These are phyloP conservation scores for Albula glossodonta DNA, from an alignment of 2,113 vertebrate genomes.

Conservation along the genomic window DNA sequence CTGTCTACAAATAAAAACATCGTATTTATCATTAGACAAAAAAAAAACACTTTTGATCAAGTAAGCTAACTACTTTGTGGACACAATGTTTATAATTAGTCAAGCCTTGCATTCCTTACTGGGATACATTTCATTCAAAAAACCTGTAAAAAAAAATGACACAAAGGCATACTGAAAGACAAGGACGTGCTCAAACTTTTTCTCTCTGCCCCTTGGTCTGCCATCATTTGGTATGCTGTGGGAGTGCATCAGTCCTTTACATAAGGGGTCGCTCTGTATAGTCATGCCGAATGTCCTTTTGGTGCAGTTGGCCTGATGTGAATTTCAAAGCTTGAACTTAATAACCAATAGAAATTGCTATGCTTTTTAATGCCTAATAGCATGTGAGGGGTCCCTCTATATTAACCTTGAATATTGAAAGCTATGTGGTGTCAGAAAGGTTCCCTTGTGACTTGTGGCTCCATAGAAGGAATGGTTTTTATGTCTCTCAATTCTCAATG, in stretches of 20 bases:
- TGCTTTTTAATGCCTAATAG: constrained; percentile 10
- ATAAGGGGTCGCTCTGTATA: background rate
- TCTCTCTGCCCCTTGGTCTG: background rate
- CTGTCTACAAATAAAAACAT: too few relatives aligned
- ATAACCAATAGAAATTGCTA: constrained; percentile 6
- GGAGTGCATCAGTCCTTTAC: background rate
- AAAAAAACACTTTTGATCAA: too few relatives aligned
- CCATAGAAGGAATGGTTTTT: background rate
- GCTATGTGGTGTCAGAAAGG: constrained; percentile 4
- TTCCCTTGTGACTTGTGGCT: constrained; percentile 15
- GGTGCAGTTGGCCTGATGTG: background rate
- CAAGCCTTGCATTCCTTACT: too few relatives aligned
- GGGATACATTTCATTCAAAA: too few relatives aligned
- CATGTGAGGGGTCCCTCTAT: background rate
- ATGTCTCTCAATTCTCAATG: background rate
- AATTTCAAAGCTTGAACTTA: background rate
- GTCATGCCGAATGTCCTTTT: background rate
- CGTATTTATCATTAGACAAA: too few relatives aligned
- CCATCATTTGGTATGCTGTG: background rate
- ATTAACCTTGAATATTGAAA: constrained; percentile 8
- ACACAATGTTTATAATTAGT: too few relatives aligned
- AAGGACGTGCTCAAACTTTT: background rate
- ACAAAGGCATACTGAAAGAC: background rate
- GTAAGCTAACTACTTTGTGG: too few relatives aligned
- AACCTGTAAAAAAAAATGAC: too few relatives aligned